Conservation (phyloP, 1,140 invertebrate species). For the Nymphalis io region DNA sequence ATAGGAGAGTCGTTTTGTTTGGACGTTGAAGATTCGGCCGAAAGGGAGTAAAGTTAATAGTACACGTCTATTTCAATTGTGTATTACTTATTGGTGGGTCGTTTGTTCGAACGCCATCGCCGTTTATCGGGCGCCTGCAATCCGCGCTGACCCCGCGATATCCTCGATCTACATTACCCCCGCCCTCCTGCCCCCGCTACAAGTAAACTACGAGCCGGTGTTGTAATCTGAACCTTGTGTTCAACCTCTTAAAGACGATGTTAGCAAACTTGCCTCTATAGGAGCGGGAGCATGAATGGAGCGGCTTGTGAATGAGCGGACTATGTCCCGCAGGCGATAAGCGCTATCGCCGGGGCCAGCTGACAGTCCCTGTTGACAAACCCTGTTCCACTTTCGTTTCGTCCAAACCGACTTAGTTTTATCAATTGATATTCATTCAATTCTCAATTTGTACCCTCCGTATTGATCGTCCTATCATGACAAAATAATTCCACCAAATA, state of each 20-base stretch:
- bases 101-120: conserved; percentile 59
- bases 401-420: conserved; percentile 62
- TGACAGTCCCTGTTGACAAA: conserved; percentile 76
- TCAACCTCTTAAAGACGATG: conserved; percentile 49
- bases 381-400: conserved; percentile 77
- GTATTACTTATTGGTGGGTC: conserved; percentile 48
- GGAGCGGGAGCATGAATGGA: conserved; percentile 75
- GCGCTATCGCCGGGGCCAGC: conserved; percentile 77
- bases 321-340: conserved; percentile 78
- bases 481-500: too few species aligned
- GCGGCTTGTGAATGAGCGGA: conserved; percentile 78
- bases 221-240: conserved; percentile 49
- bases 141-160: conserved; percentile 78
- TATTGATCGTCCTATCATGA: neutral
- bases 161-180: conserved; percentile 74
- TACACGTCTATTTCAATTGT: conserved; percentile 36
- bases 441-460: neutral
- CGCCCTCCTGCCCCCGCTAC: conserved; percentile 57
- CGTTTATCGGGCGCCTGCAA: conserved; percentile 77
- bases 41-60: conserved; percentile 15
- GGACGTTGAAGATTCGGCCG: neutral
- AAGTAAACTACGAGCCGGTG: conserved; percentile 15
- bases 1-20: neutral
- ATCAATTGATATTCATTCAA: conserved; percentile 52
- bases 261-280: conserved; percentile 35